Percentiles rank a stretch among this genome's conserved stretches.
phyloP scores from a whole-genome alignment of 2,113 vertebrate species.

The Lamprotornis superbus region DNA sequence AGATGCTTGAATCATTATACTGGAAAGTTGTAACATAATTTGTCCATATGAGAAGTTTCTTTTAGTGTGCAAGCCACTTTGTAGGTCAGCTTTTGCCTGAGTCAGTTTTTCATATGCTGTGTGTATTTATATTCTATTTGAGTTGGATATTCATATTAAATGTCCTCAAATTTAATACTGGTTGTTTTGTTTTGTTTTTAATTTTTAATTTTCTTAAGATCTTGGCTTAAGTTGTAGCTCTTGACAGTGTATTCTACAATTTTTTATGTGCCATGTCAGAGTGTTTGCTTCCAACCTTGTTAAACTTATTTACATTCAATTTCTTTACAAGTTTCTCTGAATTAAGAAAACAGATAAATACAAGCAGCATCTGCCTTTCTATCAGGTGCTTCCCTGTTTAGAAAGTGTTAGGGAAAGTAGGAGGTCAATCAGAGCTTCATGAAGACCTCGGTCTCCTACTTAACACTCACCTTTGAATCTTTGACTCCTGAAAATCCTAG shows the following conservation, averaged over 20 bases:
- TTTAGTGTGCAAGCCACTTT: not conserved
- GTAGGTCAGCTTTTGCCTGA: not conserved
- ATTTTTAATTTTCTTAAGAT: not conserved
- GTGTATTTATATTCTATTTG: not conserved
- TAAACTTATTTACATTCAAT: not conserved
- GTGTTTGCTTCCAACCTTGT: not conserved
- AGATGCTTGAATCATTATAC: not conserved
- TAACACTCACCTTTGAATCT: not conserved
- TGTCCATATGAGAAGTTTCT: not conserved
- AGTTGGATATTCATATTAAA: not conserved
- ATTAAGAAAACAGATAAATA: not conserved
- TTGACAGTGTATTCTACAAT: not conserved
- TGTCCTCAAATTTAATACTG: not conserved
- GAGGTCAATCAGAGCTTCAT: not conserved
- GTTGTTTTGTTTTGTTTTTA: not conserved
- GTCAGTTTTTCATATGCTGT: not conserved
- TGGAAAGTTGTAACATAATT: not conserved
- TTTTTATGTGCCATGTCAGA: not conserved
- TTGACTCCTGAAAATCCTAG: not conserved
- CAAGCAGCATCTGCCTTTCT: not conserved
- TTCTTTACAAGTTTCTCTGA: not conserved
- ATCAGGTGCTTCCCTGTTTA: not conserved
- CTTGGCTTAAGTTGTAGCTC: not conserved
- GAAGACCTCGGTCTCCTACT: not conserved
- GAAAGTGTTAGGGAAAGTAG: not conserved